Evolutionary conservation across 1,140 invertebrate species (phyloP), one percentile per base, ranked within the genome.

Genomic region (Caenorhabditis briggsae): DNA sequence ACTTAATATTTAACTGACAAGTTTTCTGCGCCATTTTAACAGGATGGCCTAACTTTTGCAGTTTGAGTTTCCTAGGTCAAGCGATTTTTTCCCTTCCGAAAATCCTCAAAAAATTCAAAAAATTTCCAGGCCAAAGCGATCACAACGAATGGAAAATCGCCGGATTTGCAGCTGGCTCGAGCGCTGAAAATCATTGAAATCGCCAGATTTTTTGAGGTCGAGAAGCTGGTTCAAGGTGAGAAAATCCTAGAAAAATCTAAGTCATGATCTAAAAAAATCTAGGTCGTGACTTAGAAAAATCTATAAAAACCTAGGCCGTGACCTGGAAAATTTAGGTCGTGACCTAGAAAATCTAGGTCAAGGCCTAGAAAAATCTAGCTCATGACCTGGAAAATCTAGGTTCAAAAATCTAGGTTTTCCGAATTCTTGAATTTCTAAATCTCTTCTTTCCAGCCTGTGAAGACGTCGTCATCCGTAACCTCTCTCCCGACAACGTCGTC

Each of bases 161-260:
- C 70, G 33, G 70, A 88, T 41, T 18, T 84, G 3, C 61, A 48
- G 8, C 64, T 89, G 23, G 59, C 56, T 46, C n/a, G 84, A 33
- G 87, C 88, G 7, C 58, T 83, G 8, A 82, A 88, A 25, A 50
- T 89, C 18, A 65, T 85, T 48, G 83, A 89, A 25, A 85, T 89
- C 18, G 88, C 88, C 14, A 56, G 61, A 8, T 89, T 89, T 84
- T 86, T 89, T 18, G 56, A 65, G 23, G 70, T 89, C 9, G n/a
- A 85, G 25, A 8, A 64, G 23, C 48, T 89, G 46, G 84, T 83
- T 48, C 87, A 89, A 83, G 50, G 88, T 89, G 64, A 85, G 78
- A 43, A n/a, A n/a, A 23, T 59, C 5, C 5, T 87, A 8, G 11
- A 58, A 86, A 20, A 14, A 56, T 50, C 25, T 53, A 2, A 41